phyloP scores from a whole-genome alignment of 2,888 invertebrate species.

The Rotaria socialis region DNA sequence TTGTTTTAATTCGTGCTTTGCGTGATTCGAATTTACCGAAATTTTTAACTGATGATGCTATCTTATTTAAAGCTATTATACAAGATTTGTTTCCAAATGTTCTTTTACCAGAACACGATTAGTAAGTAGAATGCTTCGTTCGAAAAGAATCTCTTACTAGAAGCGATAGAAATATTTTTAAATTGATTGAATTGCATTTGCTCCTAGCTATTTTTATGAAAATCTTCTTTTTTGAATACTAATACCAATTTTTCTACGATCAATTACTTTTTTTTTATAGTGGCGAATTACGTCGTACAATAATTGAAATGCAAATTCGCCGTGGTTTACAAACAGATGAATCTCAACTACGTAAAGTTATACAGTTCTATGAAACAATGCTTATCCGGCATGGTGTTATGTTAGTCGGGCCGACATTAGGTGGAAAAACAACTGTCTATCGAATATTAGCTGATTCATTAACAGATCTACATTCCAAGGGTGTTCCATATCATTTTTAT shows the following conservation, averaged over 20 bases:
- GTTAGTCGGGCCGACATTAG: slow-evolving; percentile 60
- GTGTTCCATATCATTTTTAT: slow-evolving; percentile 66
- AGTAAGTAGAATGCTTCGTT: slow-evolving; percentile 62
- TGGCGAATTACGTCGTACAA: slow-evolving; percentile 66
- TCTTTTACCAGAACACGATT: slow-evolving; percentile 72
- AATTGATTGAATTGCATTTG: too few species aligned
- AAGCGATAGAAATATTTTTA: too few species aligned
- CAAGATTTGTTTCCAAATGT: slow-evolving; percentile 84
- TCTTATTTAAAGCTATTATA: slow-evolving; percentile 78
- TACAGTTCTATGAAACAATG: slow-evolving; percentile 84
- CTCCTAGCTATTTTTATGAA: too few species aligned
- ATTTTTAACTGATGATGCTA: slow-evolving; percentile 77
- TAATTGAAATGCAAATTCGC: slow-evolving; percentile 60
- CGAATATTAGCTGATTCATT: slow-evolving; percentile 72
- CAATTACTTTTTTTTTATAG: neutral
- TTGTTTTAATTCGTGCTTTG: slow-evolving; percentile 72
- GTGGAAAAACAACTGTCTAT: slow-evolving; percentile 46
- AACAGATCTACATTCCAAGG: slow-evolving; percentile 66
- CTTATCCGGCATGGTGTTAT: slow-evolving; percentile 85
- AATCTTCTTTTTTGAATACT: too few species aligned
- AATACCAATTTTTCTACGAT: too few species aligned
- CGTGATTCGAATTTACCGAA: slow-evolving; percentile 85
- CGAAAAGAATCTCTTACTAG: neutral
- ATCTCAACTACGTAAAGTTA: slow-evolving; percentile 71
- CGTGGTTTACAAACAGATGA: slow-evolving; percentile 68